phyloP scores from a whole-genome alignment of 2,888 invertebrate genomes.

The Mythimna impura region DNA sequence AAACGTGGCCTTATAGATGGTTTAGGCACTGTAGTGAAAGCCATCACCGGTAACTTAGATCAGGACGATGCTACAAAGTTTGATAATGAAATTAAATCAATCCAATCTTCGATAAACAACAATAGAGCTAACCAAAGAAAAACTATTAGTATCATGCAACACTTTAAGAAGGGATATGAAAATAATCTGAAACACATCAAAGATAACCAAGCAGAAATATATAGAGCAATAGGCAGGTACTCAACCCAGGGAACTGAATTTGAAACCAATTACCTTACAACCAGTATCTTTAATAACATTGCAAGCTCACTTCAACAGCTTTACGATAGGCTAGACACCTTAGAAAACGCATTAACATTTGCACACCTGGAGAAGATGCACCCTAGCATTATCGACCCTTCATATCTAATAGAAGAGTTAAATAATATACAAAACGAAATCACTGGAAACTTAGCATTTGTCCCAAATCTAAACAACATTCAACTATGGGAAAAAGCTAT shows the following conservation, averaged over 20 bases:
- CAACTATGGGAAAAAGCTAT: conserved; percentile 44
- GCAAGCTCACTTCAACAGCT: conserved; percentile 35
- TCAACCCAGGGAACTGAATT: conserved; percentile 15
- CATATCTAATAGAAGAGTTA: conserved; percentile 38
- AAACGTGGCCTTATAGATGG: conserved; percentile 48
- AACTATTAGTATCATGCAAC: neutral
- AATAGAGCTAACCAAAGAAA: conserved; percentile 24
- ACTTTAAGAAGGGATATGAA: conserved; percentile 24
- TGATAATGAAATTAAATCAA: conserved; percentile 38
- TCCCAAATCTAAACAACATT: conserved; percentile 4
- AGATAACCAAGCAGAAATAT: conserved; percentile 30
- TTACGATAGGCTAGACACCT: conserved; percentile 36
- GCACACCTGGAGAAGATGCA: conserved; percentile 38
- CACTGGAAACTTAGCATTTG: neutral
- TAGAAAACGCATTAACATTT: conserved; percentile 42
- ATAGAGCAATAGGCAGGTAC: conserved; percentile 35
- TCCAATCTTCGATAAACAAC: conserved; percentile 12
- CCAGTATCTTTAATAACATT: conserved; percentile 29
- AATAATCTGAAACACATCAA: conserved; percentile 7
- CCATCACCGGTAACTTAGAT: conserved; percentile 51
- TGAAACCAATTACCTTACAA: conserved; percentile 28
- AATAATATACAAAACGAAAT: conserved; percentile 6
- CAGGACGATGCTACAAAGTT: conserved; percentile 46
- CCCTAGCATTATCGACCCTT: conserved; percentile 42
- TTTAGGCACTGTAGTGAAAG: conserved; percentile 50